Evolutionary conservation across 2,113 vertebrate species (phyloP).

Genomic region (Vulpes vulpes): DNA sequence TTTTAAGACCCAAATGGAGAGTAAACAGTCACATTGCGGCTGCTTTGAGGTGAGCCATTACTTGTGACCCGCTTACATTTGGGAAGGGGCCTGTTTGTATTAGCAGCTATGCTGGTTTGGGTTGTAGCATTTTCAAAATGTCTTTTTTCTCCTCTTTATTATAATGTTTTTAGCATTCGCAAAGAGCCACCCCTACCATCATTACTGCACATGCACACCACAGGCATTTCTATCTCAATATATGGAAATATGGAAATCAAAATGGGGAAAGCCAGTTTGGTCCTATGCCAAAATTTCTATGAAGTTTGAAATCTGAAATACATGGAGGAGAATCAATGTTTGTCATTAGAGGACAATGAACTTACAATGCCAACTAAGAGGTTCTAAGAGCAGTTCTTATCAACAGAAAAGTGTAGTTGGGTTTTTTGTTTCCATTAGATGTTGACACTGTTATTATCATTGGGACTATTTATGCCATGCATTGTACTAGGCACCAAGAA

Average conservation of each 20-base stretch:
- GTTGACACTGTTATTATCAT: neutral
- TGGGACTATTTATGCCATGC: neutral
- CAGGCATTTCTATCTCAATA: neutral
- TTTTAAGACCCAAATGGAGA: constrained; percentile 84
- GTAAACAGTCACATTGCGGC: constrained; percentile 81
- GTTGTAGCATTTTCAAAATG: neutral
- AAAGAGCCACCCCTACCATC: neutral
- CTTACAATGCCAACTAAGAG: neutral
- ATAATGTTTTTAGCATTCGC: constrained; percentile 19
- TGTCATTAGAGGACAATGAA: neutral
- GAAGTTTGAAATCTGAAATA: neutral
- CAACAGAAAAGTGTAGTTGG: neutral
- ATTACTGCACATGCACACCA: neutral
- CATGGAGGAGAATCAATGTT: neutral
- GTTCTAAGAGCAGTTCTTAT: neutral
- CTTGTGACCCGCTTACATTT: constrained; percentile 77
- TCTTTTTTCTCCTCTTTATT: neutral
- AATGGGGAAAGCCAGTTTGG: neutral
- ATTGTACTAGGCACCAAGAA: no score
- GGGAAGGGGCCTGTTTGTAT: constrained; percentile 81
- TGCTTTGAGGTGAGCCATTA: constrained; percentile 83
- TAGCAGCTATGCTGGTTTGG: constrained; percentile 72
- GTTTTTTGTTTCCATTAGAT: neutral
- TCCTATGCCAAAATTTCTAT: neutral
- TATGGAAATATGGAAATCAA: neutral